Conservation (phyloP, 1,140 invertebrate species). For the Caerostris darwini region DNA sequence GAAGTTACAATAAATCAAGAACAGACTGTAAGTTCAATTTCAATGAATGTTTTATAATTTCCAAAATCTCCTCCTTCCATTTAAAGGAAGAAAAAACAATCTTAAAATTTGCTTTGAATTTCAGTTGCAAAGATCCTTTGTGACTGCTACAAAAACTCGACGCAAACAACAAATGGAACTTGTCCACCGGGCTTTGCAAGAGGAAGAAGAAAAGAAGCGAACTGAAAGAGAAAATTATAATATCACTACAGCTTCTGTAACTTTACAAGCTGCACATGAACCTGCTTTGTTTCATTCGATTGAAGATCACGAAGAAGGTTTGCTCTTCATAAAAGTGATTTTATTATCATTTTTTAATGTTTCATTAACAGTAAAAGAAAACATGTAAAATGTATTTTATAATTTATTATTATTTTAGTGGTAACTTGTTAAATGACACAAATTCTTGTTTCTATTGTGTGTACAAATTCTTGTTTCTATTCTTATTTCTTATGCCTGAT, state of each 20-base stretch:
- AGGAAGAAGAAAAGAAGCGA: slow-evolving; percentile 96
- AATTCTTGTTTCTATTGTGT: too few species aligned
- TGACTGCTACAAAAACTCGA: slow-evolving; percentile 98
- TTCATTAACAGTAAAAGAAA: background rate
- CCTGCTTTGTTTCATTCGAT: slow-evolving; percentile 93
- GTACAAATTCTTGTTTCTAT: too few species aligned
- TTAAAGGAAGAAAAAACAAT: background rate
- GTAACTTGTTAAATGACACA: too few species aligned
- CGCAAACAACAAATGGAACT: slow-evolving; percentile 99
- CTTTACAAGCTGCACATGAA: slow-evolving; percentile 96
- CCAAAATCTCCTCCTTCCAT: background rate
- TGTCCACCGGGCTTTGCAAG: slow-evolving; percentile 95
- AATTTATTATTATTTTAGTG: too few species aligned
- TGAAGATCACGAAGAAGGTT: slow-evolving; percentile 88
- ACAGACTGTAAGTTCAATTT: slow-evolving; percentile 88
- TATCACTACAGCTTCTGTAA: slow-evolving; percentile 98
- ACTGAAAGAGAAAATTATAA: slow-evolving; percentile 97
- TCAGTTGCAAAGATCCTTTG: slow-evolving; percentile 91
- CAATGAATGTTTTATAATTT: too few species aligned
- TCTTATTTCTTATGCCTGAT: too few species aligned
- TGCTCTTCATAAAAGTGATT: background rate
- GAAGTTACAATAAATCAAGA: slow-evolving; percentile 99
- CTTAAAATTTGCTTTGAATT: slow-evolving; percentile 72
- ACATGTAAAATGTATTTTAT: too few species aligned
- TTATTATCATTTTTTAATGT: background rate